phyloP scores from a whole-genome alignment of 2,113 vertebrate species.

The Rissa tridactyla region DNA sequence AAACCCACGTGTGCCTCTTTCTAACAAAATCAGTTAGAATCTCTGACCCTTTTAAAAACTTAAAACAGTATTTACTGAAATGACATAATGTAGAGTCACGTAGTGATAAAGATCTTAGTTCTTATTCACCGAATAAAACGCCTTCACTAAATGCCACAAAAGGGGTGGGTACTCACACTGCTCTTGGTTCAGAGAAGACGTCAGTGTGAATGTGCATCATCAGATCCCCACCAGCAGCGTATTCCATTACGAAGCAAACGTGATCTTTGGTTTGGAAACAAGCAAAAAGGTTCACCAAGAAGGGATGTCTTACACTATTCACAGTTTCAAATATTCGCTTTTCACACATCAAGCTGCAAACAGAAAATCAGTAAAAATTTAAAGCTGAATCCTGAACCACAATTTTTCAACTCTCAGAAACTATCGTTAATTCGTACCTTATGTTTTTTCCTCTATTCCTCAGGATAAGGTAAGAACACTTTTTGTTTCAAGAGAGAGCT shows the following conservation, averaged over 20 bases:
- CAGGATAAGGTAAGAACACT: background rate
- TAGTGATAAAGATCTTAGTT: background rate
- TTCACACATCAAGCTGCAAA: conserved; percentile 95
- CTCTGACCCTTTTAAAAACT: background rate
- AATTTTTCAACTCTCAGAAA: background rate
- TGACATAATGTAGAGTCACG: background rate
- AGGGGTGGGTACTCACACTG: conserved; percentile 85
- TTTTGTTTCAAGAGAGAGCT: background rate
- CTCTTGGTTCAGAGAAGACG: conserved; percentile 96
- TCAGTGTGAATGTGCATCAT: conserved; percentile 99
- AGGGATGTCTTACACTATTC: conserved; percentile 97
- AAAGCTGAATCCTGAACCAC: background rate
- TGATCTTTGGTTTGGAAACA: conserved; percentile 99
- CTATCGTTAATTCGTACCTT: background rate
- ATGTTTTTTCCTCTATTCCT: background rate
- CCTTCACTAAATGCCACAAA: background rate
- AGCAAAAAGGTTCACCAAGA: conserved; percentile 98
- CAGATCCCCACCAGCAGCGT: conserved; percentile 96
- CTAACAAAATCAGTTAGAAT: background rate
- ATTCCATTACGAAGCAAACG: conserved; percentile 99
- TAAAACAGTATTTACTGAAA: background rate
- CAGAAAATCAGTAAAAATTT: background rate
- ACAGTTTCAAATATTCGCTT: conserved; percentile 99
- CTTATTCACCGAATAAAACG: background rate
- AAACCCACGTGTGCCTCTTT: background rate